Percentiles rank a stretch among this genome's conserved stretches.
phyloP scores from a whole-genome alignment of 2,888 invertebrate species.

The Homarus gammarus region DNA sequence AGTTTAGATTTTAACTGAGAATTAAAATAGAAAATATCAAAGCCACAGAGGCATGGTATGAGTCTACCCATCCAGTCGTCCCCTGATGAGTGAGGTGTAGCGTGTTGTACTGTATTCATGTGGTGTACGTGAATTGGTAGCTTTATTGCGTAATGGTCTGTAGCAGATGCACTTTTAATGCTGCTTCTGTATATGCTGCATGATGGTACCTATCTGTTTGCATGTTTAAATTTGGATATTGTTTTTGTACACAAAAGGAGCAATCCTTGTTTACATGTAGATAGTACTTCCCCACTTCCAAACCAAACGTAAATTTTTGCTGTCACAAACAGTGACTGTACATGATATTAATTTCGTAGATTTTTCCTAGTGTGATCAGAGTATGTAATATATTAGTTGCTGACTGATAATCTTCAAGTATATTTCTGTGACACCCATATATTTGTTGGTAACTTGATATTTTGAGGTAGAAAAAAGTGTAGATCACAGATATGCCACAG shows the following conservation, averaged over 20 bases:
- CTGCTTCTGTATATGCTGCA: slow-evolving; percentile 9
- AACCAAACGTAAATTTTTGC: not conserved
- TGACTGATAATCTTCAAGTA: too few relatives aligned
- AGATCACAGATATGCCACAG: too few relatives aligned
- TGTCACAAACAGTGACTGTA: slow-evolving; percentile 3
- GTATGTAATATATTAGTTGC: not conserved
- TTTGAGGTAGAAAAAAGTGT: too few relatives aligned
- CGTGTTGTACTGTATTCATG: slow-evolving; percentile 12
- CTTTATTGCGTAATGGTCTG: not conserved
- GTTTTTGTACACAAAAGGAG: not conserved
- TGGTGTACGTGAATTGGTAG: slow-evolving; percentile 8
- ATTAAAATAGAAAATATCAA: not conserved
- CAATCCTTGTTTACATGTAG: not conserved
- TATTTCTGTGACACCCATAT: too few relatives aligned
- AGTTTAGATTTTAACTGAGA: not conserved
- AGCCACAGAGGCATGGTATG: not conserved
- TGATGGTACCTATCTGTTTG: slow-evolving; percentile 21
- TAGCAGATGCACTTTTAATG: slow-evolving; percentile 14
- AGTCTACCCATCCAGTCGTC: not conserved
- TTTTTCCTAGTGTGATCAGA: not conserved
- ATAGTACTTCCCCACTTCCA: slow-evolving; percentile 5
- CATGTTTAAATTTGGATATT: not conserved
- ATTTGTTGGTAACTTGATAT: too few relatives aligned
- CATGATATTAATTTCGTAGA: not conserved
- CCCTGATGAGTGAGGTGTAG: slow-evolving; percentile 34